Conservation (phyloP, 2,113 vertebrate species). For the Conger conger region DNA sequence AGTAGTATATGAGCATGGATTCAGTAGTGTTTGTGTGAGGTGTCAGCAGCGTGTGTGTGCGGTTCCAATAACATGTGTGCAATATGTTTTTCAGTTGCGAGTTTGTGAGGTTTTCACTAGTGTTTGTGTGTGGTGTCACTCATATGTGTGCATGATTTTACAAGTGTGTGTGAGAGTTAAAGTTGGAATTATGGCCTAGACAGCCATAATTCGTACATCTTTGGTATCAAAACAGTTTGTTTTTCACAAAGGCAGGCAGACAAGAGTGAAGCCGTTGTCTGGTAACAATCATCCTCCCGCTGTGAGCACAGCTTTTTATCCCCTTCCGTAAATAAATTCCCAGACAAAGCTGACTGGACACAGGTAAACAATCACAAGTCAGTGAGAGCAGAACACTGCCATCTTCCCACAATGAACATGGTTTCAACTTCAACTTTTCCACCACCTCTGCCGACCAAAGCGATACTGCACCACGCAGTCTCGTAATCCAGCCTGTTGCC, state of each 20-base stretch:
- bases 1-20: too few species aligned
- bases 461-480: slow-evolving; percentile 28
- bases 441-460: slow-evolving; percentile 21
- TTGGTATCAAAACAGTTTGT: neutral
- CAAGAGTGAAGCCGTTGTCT: slow-evolving; percentile 43
- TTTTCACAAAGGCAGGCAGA: slow-evolving; percentile 47
- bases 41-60: too few species aligned
- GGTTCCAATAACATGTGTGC: too few species aligned
- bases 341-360: slow-evolving; percentile 40
- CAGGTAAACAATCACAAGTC: slow-evolving; percentile 25
- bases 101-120: too few species aligned
- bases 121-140: too few species aligned
- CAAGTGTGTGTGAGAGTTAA: too few species aligned
- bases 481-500: slow-evolving; percentile 45
- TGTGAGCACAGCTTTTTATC: slow-evolving; percentile 40
- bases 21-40: too few species aligned
- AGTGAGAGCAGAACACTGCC: slow-evolving; percentile 3
- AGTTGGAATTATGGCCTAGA: too few species aligned
- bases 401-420: slow-evolving; percentile 26
- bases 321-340: slow-evolving; percentile 45
- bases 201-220: too few species aligned
- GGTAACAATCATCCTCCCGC: slow-evolving; percentile 49
- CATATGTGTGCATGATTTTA: too few species aligned
- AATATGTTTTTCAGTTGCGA: too few species aligned
- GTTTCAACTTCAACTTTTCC: slow-evolving; percentile 23